Base-by-base conservation (phyloP, 1,140 invertebrate species). In the Aradophagus sp. region DNA sequence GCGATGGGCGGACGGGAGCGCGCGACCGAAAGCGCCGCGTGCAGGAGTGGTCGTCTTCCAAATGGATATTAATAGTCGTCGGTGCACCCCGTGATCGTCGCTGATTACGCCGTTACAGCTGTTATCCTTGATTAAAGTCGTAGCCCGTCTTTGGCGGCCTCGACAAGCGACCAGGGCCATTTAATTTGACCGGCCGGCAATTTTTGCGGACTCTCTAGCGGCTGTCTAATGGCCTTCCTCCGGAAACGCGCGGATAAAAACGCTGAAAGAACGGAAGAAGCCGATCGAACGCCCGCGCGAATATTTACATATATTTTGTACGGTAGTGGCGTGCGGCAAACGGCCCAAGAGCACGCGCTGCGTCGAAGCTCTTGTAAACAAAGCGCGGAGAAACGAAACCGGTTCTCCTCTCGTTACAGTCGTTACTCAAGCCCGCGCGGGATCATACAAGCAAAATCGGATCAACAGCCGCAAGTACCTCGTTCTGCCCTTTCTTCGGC, bases 1-100 rank as follows among this genome's bases (percentile, higher is more conserved):
- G 42, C n/a, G 34, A 53, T 27, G 45, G 13, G 17, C 26, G 47
- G 41, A 5, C 36, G 31, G 35, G 42, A 27, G 38, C 47, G 41
- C 17, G 42, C 67, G 36, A 73, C 35, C 63, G 66, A 53, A 19
- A 45, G 42, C 39, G 34, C 16, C 32, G 34, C 16, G 29, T 38
- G 15, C 38, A 45, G 59, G 58, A 66, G 70, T 61, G 53, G 56
- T 63, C 55, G 62, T 69, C 66, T 77, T 75, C 78, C 68, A 80
- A 81, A 80, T 81, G 79, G 79, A 82, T 81, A 81, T 81, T 82
- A 81, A 81, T 81, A 82, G 80, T 77, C 73, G 67, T 76, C 73
- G 71, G 68, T 79, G 55, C 67, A 73, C 61, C 41, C 48, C 32
- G 58, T 67, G 79, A 82, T 82, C 77, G 71, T 77, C 77, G 62